These are phyloP conservation scores for Lithophane ornitopus DNA, from an alignment of 2,888 invertebrate genomes.

Conservation along the genomic window DNA sequence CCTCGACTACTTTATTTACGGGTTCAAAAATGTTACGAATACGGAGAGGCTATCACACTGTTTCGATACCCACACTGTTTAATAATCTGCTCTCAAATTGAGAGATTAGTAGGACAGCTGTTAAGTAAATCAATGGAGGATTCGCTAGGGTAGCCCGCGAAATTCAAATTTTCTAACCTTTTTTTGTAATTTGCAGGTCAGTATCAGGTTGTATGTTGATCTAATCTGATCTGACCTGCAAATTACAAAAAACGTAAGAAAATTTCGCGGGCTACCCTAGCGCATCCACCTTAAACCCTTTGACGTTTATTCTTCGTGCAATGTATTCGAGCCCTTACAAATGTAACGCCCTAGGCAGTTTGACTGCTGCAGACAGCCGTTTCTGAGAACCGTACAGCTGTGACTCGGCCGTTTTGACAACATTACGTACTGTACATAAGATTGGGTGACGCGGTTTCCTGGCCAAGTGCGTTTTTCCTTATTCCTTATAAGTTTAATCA, in stretches of 20 bases:
- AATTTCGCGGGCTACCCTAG: too few species aligned
- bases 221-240: too few species aligned
- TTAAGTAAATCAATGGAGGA: neutral
- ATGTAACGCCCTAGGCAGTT: slow-evolving; percentile 19
- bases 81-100: neutral
- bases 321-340: slow-evolving; percentile 17
- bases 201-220: too few species aligned
- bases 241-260: too few species aligned
- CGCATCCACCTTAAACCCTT: too few species aligned
- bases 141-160: too few species aligned
- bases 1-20: slow-evolving; percentile 26
- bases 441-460: neutral
- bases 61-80: neutral
- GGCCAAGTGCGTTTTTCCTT: slow-evolving; percentile 24
- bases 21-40: slow-evolving; percentile 23
- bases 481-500: slow-evolving; percentile 33
- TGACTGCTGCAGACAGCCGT: neutral
- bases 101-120: neutral
- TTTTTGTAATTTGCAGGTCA: too few species aligned
- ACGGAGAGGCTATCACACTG: neutral
- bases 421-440: neutral
- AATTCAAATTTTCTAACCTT: too few species aligned
- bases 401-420: neutral
- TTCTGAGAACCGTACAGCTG: neutral
- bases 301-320: neutral